These are phyloP conservation scores for Oxyscelio sp. DNA, from an alignment of 2,888 invertebrate genomes.

Conservation along the genomic window DNA sequence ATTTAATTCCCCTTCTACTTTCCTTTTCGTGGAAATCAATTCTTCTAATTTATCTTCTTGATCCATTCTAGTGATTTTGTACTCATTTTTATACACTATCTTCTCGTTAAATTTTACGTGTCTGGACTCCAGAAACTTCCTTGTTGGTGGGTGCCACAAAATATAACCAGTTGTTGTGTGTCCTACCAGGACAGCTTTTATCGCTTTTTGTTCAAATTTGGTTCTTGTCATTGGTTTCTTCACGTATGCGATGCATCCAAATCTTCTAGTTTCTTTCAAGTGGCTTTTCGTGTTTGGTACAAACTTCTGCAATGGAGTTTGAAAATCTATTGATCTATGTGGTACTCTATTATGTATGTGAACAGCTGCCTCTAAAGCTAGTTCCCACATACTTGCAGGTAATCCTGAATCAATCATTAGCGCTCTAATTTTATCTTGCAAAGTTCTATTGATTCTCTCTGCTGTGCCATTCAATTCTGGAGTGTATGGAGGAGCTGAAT, in stretches of 20 bases:
- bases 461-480: constrained; percentile 1
- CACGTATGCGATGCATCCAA: constrained; percentile 65
- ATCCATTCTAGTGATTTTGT: no score
- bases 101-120: constrained; percentile 48
- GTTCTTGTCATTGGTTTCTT: constrained; percentile 11
- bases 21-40: constrained; percentile 50
- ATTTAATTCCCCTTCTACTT: not conserved
- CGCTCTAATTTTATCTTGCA: constrained; percentile 5
- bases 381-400: not conserved
- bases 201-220: constrained; percentile 65
- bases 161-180: constrained; percentile 70
- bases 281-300: not conserved
- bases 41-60: no score
- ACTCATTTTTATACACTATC: constrained; percentile 14
- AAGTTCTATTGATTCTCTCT: not conserved
- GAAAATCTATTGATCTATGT: constrained; percentile 19
- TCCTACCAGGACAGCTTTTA: constrained; percentile 57
- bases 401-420: not conserved
- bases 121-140: constrained; percentile 53
- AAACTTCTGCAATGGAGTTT: constrained; percentile 61
- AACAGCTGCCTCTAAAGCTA: not conserved
- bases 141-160: constrained; percentile 59
- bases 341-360: not conserved
- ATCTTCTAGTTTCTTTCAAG: no score
- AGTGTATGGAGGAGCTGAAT: not conserved